phyloP scores from a whole-genome alignment of 2,888 invertebrate species.

The Amiota minor region DNA sequence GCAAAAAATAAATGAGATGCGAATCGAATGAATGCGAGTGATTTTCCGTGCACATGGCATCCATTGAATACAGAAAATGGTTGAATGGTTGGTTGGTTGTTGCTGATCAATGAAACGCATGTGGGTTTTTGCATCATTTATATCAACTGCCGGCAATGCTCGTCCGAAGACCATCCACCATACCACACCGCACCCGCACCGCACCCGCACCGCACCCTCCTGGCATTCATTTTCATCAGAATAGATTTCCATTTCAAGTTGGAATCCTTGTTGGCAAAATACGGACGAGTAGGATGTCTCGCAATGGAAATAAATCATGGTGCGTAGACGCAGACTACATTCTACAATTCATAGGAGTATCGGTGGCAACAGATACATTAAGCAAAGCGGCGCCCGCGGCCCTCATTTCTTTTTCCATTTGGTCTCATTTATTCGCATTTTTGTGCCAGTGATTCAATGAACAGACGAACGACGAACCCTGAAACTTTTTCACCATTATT shows the following conservation, averaged over 20 bases:
- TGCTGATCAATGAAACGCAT: slow-evolving; percentile 22
- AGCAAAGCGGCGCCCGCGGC: slow-evolving; percentile 45
- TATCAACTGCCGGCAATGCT: slow-evolving; percentile 37
- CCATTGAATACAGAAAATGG: background rate
- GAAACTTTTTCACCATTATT: slow-evolving; percentile 70
- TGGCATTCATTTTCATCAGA: slow-evolving; percentile 59
- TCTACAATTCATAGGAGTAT: background rate
- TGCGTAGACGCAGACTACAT: slow-evolving; percentile 43
- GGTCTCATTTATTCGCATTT: slow-evolving; percentile 65
- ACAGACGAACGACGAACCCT: slow-evolving; percentile 48
- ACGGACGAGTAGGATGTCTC: slow-evolving; percentile 40
- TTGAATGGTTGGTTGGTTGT: background rate
- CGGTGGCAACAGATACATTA: slow-evolving; percentile 59
- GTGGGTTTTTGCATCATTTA: slow-evolving; percentile 44
- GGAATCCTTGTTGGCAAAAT: slow-evolving; percentile 51
- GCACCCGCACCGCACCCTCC: slow-evolving; percentile 50
- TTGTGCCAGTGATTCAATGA: slow-evolving; percentile 36
- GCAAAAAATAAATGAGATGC: slow-evolving; percentile 39
- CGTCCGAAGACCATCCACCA: slow-evolving; percentile 31
- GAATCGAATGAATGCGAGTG: slow-evolving; percentile 31
- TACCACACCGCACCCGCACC: slow-evolving; percentile 7
- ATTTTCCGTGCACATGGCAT: slow-evolving; percentile 21
- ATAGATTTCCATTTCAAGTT: slow-evolving; percentile 71
- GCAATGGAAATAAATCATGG: slow-evolving; percentile 66
- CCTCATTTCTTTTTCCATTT: slow-evolving; percentile 44